phyloP scores from a whole-genome alignment of 2,888 invertebrate species.

The Drymonia ruficornis region DNA sequence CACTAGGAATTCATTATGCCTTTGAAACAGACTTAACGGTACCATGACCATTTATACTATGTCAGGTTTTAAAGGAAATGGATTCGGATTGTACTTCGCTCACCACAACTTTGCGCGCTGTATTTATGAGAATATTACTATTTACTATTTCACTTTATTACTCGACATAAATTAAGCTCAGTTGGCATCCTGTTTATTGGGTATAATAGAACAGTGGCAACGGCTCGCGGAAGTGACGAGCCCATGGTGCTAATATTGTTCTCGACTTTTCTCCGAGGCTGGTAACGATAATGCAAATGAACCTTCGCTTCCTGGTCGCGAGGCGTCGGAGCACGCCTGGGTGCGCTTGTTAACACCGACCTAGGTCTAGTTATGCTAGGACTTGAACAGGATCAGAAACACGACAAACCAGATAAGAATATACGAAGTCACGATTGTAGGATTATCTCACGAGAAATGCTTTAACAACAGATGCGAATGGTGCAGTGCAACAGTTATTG shows the following conservation, averaged over 20 bases:
- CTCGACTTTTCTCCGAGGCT: slow-evolving; percentile 64
- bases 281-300: slow-evolving; percentile 77
- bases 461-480: slow-evolving; percentile 3
- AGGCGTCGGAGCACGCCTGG: slow-evolving; percentile 51
- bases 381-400: slow-evolving; percentile 60
- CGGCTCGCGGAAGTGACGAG: slow-evolving; percentile 54
- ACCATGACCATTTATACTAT: slow-evolving; percentile 10
- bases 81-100: slow-evolving; percentile 1
- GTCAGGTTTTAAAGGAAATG: slow-evolving; percentile 12
- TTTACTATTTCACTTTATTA: not conserved
- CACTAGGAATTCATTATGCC: slow-evolving; percentile 25
- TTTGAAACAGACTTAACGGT: slow-evolving; percentile 18
- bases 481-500: not conserved
- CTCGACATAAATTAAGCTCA: not conserved
- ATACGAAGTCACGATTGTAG: slow-evolving; percentile 71
- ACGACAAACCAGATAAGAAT: slow-evolving; percentile 72
- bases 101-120: not conserved
- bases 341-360: slow-evolving; percentile 66
- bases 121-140: not conserved
- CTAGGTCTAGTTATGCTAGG: slow-evolving; percentile 58
- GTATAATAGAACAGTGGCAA: slow-evolving; percentile 46
- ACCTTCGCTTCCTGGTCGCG: slow-evolving; percentile 69
- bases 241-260: slow-evolving; percentile 62
- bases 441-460: slow-evolving; percentile 53
- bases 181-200: slow-evolving; percentile 11